These are phyloP conservation scores for Heliornis fulica DNA, from an alignment of 2,113 vertebrate genomes.

Conservation along the genomic window DNA sequence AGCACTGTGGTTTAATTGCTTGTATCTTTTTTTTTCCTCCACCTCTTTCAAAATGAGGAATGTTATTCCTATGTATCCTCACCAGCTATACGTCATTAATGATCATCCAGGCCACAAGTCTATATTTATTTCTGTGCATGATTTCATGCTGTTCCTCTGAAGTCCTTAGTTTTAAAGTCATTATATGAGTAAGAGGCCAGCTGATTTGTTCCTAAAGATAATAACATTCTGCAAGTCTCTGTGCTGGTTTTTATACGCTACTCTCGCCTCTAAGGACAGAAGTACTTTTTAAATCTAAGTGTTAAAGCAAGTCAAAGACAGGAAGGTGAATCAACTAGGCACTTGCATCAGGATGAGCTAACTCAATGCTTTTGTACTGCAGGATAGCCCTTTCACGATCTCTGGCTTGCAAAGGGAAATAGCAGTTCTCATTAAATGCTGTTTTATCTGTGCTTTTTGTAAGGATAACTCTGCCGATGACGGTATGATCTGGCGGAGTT, in stretches of 20 bases:
- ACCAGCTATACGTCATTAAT: neutral
- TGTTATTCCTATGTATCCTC: neutral
- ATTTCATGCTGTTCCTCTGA: neutral
- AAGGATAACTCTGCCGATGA: conserved; percentile 59
- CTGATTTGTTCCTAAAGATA: neutral
- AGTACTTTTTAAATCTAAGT: neutral
- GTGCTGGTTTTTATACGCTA: neutral
- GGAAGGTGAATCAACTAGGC: neutral
- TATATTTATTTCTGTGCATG: neutral
- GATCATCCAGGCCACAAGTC: neutral
- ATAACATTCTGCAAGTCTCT: neutral
- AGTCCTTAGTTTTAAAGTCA: neutral
- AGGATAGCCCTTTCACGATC: conserved; percentile 45
- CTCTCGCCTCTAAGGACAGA: neutral
- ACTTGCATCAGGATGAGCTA: conserved; percentile 21
- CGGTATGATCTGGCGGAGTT: conserved; percentile 19
- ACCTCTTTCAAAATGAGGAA: neutral
- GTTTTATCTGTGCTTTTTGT: conserved; percentile 63
- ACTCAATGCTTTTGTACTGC: neutral
- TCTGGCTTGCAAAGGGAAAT: conserved; percentile 47
- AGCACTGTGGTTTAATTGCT: neutral
- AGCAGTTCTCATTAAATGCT: conserved; percentile 58
- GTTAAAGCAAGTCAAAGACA: conserved; percentile 24
- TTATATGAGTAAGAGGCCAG: neutral
- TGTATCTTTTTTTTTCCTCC: neutral